Conservation (phyloP, 1,140 invertebrate genomes). For the Liolophura sinensis region DNA sequence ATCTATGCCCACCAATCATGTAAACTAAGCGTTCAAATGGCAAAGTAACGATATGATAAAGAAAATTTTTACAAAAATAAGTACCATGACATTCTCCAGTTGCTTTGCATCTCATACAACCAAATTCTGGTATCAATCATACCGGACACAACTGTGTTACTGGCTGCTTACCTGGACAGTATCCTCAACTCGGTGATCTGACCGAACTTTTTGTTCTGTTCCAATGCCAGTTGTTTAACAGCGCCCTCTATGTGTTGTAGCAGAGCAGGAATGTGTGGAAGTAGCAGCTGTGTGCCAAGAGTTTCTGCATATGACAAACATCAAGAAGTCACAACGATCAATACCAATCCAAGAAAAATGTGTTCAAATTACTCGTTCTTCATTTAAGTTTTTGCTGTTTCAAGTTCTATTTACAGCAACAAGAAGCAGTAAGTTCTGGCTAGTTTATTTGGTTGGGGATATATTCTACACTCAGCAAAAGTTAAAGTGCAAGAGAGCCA, state of each 20-base stretch:
- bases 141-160: background rate
- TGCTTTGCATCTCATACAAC: background rate
- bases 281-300: conserved; percentile 73
- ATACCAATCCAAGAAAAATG: too few relatives aligned
- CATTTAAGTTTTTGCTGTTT: too few relatives aligned
- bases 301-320: conserved; percentile 59
- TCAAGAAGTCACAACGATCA: background rate
- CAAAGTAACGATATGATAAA: background rate
- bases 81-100: too few relatives aligned
- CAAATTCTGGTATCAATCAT: background rate
- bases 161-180: conserved; percentile 65
- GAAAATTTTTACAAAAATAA: too few relatives aligned
- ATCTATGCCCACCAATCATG: too few relatives aligned
- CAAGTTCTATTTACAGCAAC: too few relatives aligned
- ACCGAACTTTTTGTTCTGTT: conserved; percentile 63
- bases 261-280: conserved; percentile 74
- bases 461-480: too few relatives aligned
- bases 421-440: too few relatives aligned
- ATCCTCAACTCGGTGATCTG: conserved; percentile 73
- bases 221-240: conserved; percentile 61
- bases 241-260: conserved; percentile 66
- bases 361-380: too few relatives aligned
- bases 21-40: too few relatives aligned
- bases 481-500: too few relatives aligned
- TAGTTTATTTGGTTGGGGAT: too few relatives aligned